Conservation (phyloP, 1,140 invertebrate genomes). For the Caenorhabditis latens region DNA sequence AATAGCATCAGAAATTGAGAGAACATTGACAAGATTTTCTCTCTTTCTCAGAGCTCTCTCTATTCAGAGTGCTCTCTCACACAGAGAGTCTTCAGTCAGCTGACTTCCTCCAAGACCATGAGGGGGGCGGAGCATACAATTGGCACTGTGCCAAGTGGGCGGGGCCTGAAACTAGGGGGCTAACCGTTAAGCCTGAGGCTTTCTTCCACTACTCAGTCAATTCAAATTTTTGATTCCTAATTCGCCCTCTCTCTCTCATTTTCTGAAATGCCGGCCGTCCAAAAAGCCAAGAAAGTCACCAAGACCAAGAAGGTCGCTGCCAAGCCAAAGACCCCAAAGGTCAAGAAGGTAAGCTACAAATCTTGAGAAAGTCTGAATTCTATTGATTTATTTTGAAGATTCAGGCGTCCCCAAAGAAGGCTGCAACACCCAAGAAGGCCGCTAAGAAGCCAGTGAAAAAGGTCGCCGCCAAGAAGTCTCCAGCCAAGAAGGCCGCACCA, state of each 20-base stretch:
- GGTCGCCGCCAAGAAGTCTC: constrained; percentile 34
- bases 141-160: constrained; percentile 29
- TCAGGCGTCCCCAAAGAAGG: constrained; percentile 16
- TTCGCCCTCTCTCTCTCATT: background rate
- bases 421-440: constrained; percentile 16
- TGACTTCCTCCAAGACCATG: constrained; percentile 45
- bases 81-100: constrained; percentile 8
- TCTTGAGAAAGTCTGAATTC: background rate
- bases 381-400: constrained; percentile 26
- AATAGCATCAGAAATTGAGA: background rate
- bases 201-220: constrained; percentile 2
- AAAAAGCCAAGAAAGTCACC: constrained; percentile 24
- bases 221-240: constrained; percentile 45
- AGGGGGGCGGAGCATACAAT: constrained; percentile 9
- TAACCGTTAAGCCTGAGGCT: constrained; percentile 35
- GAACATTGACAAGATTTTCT: constrained; percentile 6
- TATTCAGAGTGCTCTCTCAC: constrained; percentile 7
- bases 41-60: constrained; percentile 27
- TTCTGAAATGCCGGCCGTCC: constrained; percentile 28
- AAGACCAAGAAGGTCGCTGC: constrained; percentile 58
- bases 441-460: constrained; percentile 52
- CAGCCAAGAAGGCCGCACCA: constrained; percentile 44
- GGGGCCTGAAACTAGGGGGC: constrained; percentile 15
- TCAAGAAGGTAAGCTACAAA: constrained; percentile 30
- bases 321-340: constrained; percentile 60